Evolutionary conservation across 2,888 invertebrate genomes (phyloP), one percentile per base, ranked within the genome.

Genomic region (Drosophila sordidapex): DNA sequence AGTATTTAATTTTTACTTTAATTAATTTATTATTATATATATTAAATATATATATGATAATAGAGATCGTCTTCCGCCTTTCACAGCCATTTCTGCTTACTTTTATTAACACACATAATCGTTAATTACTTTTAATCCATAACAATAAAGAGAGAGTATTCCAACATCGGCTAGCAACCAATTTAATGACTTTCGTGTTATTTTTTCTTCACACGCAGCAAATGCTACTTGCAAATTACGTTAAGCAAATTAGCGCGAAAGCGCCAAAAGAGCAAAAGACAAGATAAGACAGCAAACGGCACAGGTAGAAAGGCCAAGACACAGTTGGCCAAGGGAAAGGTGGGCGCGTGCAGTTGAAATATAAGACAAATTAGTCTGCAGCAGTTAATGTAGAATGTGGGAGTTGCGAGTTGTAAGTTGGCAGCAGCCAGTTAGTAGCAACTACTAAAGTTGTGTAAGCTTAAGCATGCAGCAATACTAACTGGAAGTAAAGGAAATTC

Each of bases 181-280:
- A 48, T 54, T 54, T 4, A n/a, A 58, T 52, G 33, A 25, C 13
- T 52, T 59, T 51, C n/a, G 27, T 54, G 43, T 49, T 38, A 29
- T 62, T 40, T 51, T 68, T 51, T 35, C 13, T 84, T 85, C 85
- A 68, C 84, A 85, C 84, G 84, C 70, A 64, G 74, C 70, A 77
- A 82, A 80, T 76, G 87, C 58, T 82, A 78, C 82, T 87, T 73
- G 82, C 85, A 85, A 85, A 85, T 85, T 85, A 83, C 75, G 76
- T 70, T 87, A 87, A 85, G 74, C 81, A 85, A 85, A 85, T 85
- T 85, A 85, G 87, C 85, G 76, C 85, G 75, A 75, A 81, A 87
- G 80, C 83, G 84, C 60, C 76, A 86, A 82, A 25, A 82, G 74
- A 84, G 79, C 76, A 74, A 74, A 38, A 27, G n/a, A 5, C 54